Conservation (phyloP, 2,113 vertebrate species). For the Corydoras sp. region DNA sequence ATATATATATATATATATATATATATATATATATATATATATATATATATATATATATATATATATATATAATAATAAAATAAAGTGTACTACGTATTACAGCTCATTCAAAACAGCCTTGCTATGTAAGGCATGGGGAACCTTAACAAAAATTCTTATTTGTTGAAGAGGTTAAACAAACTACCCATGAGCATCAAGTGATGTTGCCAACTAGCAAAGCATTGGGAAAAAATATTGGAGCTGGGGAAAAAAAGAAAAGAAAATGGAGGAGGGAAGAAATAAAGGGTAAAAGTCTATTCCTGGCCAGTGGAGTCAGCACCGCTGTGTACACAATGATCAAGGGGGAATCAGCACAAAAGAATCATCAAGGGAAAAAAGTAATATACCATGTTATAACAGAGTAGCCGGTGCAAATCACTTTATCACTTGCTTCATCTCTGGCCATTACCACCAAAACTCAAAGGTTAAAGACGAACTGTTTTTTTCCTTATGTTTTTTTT, state of each 20-base stretch:
- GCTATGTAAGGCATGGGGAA: too few relatives aligned
- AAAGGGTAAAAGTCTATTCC: not conserved
- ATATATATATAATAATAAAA: too few relatives aligned
- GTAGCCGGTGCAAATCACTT: not conserved
- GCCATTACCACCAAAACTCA: slow-evolving; percentile 8
- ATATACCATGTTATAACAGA: not conserved
- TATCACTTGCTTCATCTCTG: not conserved
- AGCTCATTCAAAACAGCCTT: too few relatives aligned
- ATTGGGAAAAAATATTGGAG: not conserved
- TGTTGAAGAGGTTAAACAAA: too few relatives aligned
- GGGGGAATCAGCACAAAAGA: slow-evolving; percentile 6
- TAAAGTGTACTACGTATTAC: too few relatives aligned
- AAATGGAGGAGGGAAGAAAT: too few relatives aligned
- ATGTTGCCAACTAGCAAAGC: not conserved
- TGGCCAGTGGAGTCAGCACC: slow-evolving; percentile 15
- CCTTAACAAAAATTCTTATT: too few relatives aligned
- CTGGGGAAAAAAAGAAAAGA: not conserved
- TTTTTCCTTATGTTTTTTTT: not conserved
- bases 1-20: too few relatives aligned
- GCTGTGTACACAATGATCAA: not conserved
- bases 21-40: too few relatives aligned
- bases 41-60: too few relatives aligned
- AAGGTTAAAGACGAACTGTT: not conserved
- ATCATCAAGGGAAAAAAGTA: not conserved
- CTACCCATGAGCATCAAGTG: too few relatives aligned